Evolutionary conservation across 2,113 vertebrate species (phyloP).

Genomic region (Motacilla tschutschensis): DNA sequence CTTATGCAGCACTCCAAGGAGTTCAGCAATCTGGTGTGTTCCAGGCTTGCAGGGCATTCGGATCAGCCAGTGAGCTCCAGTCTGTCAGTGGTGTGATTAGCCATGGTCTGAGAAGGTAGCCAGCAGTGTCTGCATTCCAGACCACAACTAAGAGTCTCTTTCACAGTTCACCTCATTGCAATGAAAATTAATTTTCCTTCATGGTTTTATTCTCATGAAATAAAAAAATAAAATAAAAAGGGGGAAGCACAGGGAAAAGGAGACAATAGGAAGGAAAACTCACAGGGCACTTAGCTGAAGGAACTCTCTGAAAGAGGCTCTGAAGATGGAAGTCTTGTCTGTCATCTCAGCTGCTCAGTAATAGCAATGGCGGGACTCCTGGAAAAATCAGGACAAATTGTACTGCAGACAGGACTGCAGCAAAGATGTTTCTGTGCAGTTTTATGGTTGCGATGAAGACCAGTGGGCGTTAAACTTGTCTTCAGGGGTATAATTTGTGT

Average conservation of each 20-base stretch:
- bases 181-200: constrained; percentile 63
- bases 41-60: background rate
- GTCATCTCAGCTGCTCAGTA: constrained; percentile 49
- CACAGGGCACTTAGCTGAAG: constrained; percentile 33
- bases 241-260: rapidly evolving
- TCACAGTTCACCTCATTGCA: constrained; percentile 54
- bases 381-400: constrained; percentile 33
- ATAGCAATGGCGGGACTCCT: background rate
- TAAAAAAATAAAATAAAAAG: background rate
- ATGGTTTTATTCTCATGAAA: background rate
- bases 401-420: background rate
- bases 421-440: constrained; percentile 14
- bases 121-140: constrained; percentile 57
- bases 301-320: constrained; percentile 23
- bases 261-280: constrained; percentile 9
- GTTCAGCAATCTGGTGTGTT: rapidly evolving
- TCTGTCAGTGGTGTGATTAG: constrained; percentile 64
- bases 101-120: constrained; percentile 52
- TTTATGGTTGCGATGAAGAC: constrained; percentile 23
- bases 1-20: background rate
- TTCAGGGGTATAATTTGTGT: constrained; percentile 40
- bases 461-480: background rate
- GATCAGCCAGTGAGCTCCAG: constrained; percentile 21
- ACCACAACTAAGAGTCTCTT: constrained; percentile 53
- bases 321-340: constrained; percentile 50